phyloP scores from a whole-genome alignment of 2,797 vertebrate genomes.

The Scarus forsteni region DNA sequence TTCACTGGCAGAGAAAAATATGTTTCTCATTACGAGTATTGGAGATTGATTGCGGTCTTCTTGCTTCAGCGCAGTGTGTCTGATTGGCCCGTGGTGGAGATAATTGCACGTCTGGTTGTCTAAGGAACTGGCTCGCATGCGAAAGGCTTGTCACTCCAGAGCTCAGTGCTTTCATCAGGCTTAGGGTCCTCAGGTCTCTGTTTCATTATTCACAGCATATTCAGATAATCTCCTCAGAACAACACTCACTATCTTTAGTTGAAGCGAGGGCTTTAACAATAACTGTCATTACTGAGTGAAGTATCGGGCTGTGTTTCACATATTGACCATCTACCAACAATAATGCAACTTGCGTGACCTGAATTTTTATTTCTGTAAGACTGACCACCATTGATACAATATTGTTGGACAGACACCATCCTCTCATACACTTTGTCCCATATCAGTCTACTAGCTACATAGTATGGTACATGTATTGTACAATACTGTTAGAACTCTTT shows the following conservation, averaged over 20 bases:
- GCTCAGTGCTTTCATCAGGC: slow-evolving; percentile 44
- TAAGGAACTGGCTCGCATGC: slow-evolving; percentile 48
- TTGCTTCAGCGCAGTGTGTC: slow-evolving; percentile 52
- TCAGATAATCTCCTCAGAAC: slow-evolving; percentile 45
- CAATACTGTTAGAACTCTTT: too few species aligned
- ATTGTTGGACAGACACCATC: too few species aligned
- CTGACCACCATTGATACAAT: not conserved
- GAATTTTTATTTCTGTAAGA: not conserved
- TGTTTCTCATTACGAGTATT: slow-evolving; percentile 77
- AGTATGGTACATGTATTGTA: too few species aligned
- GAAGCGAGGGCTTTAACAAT: slow-evolving; percentile 19
- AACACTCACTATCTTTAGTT: slow-evolving; percentile 26
- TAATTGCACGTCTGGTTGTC: slow-evolving; percentile 73
- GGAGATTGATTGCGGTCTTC: slow-evolving; percentile 74
- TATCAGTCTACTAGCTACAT: too few species aligned
- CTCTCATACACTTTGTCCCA: too few species aligned
- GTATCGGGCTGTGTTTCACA: slow-evolving; percentile 2
- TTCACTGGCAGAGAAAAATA: slow-evolving; percentile 72
- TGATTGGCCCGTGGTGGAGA: slow-evolving; percentile 71
- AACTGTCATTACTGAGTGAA: slow-evolving; percentile 20
- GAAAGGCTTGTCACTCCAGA: slow-evolving; percentile 45
- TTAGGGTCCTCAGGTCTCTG: slow-evolving; percentile 45
- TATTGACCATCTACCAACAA: not conserved
- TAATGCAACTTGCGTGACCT: not conserved
- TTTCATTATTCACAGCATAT: slow-evolving; percentile 48